Percentiles rank a stretch among this genome's conserved stretches.
These are phyloP conservation scores for Alectura lathami DNA, from an alignment of 2,113 vertebrate species.

Conservation along the genomic window DNA sequence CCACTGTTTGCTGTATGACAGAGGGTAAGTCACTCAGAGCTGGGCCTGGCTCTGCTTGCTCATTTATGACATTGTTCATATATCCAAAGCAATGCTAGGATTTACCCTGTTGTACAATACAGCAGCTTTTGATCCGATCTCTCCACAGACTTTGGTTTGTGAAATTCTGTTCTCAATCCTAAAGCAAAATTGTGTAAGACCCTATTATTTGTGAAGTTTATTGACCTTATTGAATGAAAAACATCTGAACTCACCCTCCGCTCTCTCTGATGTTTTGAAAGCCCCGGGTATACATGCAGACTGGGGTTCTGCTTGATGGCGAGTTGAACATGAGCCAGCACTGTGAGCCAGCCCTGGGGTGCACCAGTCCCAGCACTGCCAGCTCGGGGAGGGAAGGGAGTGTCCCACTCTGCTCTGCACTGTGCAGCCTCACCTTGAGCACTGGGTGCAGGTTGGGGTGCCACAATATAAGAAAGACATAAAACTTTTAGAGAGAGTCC, in stretches of 20 bases:
- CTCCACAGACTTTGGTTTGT: rapidly evolving
- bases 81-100: neutral
- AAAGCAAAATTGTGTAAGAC: neutral
- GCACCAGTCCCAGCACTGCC: neutral
- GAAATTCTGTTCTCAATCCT: neutral
- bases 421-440: too few relatives aligned
- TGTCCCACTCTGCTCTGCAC: too few relatives aligned
- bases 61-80: neutral
- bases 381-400: too few relatives aligned
- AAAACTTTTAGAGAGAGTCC: too few relatives aligned
- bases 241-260: neutral
- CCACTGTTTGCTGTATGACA: neutral
- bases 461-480: too few relatives aligned
- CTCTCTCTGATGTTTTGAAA: neutral
- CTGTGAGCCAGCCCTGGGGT: neutral
- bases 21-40: neutral
- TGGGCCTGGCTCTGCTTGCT: neutral
- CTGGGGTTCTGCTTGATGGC: neutral
- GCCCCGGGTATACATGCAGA: neutral
- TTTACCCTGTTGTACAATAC: neutral
- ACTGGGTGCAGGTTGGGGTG: too few relatives aligned
- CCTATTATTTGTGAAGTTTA: neutral
- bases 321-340: neutral
- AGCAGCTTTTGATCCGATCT: neutral
- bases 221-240: neutral